Conservation (phyloP, 2,113 vertebrate genomes). For the Hipposideros armiger region DNA sequence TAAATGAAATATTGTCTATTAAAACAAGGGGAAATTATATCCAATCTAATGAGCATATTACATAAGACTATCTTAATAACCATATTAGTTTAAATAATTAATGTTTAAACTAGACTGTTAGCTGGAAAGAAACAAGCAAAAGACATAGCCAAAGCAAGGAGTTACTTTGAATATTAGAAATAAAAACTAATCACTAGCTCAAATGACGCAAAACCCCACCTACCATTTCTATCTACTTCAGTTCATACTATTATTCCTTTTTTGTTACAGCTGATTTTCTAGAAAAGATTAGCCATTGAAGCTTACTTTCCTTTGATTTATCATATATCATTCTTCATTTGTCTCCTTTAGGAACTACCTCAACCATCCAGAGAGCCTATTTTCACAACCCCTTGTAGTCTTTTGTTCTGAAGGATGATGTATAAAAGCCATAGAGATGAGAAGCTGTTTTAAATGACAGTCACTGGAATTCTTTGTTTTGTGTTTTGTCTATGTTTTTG, state of each 20-base stretch:
- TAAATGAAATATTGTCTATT: background rate
- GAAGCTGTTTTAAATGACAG: background rate
- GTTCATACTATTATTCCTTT: background rate
- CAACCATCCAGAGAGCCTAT: background rate
- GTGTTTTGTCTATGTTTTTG: conserved; percentile 11
- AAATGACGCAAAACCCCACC: background rate
- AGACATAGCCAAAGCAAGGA: background rate
- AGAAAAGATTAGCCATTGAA: background rate
- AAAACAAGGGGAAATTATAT: background rate
- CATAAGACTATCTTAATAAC: background rate
- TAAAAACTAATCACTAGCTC: background rate
- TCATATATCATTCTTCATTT: background rate
- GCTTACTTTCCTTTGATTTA: conserved; percentile 4
- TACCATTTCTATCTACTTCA: background rate
- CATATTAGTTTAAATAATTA: background rate
- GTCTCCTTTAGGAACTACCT: background rate
- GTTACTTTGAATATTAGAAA: background rate
- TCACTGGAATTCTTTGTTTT: background rate
- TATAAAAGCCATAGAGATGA: background rate
- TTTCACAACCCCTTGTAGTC: conserved; percentile 14
- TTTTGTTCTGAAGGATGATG: background rate
- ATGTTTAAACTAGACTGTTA: background rate
- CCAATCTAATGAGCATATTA: background rate
- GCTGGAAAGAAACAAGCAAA: background rate
- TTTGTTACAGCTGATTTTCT: background rate